Evolutionary conservation across 2,888 invertebrate genomes (phyloP).

Genomic region (Heteropelma amictum): DNA sequence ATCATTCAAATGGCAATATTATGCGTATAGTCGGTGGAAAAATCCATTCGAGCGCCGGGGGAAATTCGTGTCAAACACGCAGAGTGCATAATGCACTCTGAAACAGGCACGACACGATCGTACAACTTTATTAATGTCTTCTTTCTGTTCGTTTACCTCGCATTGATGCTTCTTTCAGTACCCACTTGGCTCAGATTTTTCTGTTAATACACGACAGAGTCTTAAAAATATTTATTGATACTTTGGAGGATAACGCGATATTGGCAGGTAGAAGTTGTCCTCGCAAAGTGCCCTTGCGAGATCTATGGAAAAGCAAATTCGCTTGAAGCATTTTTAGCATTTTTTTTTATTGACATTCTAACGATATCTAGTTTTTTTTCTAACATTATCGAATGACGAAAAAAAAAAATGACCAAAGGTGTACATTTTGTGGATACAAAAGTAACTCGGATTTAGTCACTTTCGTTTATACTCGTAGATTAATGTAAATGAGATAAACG

Average conservation of each 20-base stretch:
- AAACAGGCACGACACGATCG: background rate
- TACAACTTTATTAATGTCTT: conserved; percentile 6
- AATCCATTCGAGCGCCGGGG: background rate
- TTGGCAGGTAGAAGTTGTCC: background rate
- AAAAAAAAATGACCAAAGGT: no score
- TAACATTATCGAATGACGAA: background rate
- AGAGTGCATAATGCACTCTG: conserved; percentile 13
- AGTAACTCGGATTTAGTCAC: background rate
- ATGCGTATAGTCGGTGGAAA: no score
- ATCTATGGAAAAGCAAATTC: no score
- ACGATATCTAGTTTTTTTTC: background rate
- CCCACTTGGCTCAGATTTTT: background rate
- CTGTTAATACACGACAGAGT: background rate
- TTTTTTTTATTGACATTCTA: no score
- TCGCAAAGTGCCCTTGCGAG: no score
- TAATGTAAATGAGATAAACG: background rate
- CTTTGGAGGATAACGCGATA: background rate
- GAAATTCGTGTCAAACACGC: conserved; percentile 24
- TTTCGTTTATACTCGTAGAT: background rate
- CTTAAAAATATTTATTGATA: background rate
- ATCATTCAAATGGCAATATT: background rate
- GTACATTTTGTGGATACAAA: background rate
- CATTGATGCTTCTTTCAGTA: background rate
- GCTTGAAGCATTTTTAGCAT: no score
- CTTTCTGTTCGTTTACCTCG: conserved; percentile 20